Evolutionary conservation across 2,113 vertebrate genomes (phyloP).

Genomic region (Microtus pennsylvanicus): DNA sequence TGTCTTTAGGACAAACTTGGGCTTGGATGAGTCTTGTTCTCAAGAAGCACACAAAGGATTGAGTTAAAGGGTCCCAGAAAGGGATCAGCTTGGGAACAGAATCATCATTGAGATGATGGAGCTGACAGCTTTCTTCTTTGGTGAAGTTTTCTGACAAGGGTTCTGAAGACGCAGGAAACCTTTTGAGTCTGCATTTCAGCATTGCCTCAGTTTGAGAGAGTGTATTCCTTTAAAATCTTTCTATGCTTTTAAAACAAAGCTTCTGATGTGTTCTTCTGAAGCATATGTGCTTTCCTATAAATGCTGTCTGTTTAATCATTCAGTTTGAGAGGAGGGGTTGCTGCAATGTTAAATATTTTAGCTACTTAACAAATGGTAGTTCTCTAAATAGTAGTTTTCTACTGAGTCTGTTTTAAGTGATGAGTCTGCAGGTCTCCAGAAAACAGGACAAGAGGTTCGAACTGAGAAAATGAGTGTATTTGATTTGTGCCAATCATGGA

Average conservation of each 20-base stretch:
- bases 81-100: background rate
- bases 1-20: background rate
- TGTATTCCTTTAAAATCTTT: background rate
- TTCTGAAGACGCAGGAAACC: background rate
- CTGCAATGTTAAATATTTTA: background rate
- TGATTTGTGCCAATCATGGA: background rate
- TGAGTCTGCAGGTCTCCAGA: background rate
- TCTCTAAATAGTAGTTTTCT: background rate
- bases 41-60: background rate
- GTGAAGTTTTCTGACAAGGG: background rate
- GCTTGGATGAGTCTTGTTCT: background rate
- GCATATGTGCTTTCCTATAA: background rate
- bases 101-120: background rate
- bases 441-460: background rate
- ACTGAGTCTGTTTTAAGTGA: background rate
- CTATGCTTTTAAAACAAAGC: background rate
- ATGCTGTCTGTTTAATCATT: background rate
- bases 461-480: background rate
- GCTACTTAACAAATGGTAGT: background rate
- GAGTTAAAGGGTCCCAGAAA: background rate
- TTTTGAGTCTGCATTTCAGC: background rate
- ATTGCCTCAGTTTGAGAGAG: background rate
- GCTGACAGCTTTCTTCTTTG: too few species aligned
- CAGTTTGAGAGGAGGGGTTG: too few species aligned
- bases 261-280: slow-evolving; percentile 4